Evolutionary conservation across 1,140 invertebrate species (phyloP), one percentile per base, ranked within the genome.

Genomic region (Neocloeon triangulifer): DNA sequence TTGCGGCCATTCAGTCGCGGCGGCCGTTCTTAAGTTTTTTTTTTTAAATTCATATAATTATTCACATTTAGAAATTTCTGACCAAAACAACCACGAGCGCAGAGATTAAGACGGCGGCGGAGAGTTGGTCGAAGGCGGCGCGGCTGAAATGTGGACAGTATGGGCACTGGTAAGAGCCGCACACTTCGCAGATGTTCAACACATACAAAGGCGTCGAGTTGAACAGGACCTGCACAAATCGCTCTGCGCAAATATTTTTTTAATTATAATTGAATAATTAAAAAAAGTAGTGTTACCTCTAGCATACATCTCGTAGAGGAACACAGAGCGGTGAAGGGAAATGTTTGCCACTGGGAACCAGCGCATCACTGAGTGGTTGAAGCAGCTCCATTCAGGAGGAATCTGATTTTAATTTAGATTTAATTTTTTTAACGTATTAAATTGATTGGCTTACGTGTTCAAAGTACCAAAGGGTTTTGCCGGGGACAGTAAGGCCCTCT

Each of bases 161-260:
- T 1, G 66, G 66, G 48, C 66, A 69, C 44, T 69, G 65, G 40
- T 63, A 70, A 1, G 62, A 66, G 0, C 65, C 67, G 42, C 66
- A 70, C 16, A 68, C 68, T 42, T 66, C 61, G 44, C 68, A 72
- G 20, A 72, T 64, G 40, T 60, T 61, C 33, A 66, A 46, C 2
- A 56, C 44, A 32, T 61, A 62, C 18, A 70, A 46, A 21, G 56
- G 51, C 29, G 58, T 58, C 1, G 62, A 58, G 32, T 62, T 59
- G 25, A 66, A 59, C 21, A 69, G 50, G 2, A 52, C 47, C 33
- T 61, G 58, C 34, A 62, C 59, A 46, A 63, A 66, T 37, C 58
- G 51, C 39, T 66, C 66, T 67, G 55, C 13, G 49, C 48, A 41
- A 42, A n/a, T n/a, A n/a, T n/a, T n/a, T n/a, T n/a, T n/a, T n/a